Conservation (phyloP, 2,797 vertebrate species). For the Huso huso region DNA sequence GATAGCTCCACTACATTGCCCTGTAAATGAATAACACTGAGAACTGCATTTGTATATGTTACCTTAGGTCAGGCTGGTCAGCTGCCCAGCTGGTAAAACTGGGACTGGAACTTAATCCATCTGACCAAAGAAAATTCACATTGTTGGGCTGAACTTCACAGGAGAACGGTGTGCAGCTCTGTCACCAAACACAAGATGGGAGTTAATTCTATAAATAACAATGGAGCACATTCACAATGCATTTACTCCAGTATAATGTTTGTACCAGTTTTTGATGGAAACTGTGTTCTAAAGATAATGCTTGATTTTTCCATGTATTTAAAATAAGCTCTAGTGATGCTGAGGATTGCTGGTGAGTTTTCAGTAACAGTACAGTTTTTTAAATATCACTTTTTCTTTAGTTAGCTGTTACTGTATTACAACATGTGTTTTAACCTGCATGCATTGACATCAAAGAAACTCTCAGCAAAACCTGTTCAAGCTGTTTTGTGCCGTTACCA, state of each 20-base stretch:
- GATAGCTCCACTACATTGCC: too few species aligned
- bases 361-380: too few species aligned
- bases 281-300: not conserved
- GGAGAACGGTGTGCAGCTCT: slow-evolving; percentile 62
- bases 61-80: slow-evolving; percentile 43
- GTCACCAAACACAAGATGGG: slow-evolving; percentile 20
- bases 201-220: not conserved
- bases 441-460: not conserved
- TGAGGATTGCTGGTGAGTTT: not conserved
- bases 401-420: too few species aligned
- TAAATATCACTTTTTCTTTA: too few species aligned
- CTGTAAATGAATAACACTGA: too few species aligned
- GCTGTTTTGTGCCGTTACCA: not conserved
- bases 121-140: slow-evolving; percentile 50
- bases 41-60: slow-evolving; percentile 18
- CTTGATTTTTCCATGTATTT: not conserved
- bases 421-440: too few species aligned
- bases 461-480: not conserved
- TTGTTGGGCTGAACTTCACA: slow-evolving; percentile 51
- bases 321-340: not conserved
- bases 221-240: not conserved
- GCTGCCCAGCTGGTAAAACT: slow-evolving; percentile 46
- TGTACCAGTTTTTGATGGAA: not conserved
- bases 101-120: slow-evolving; percentile 16
- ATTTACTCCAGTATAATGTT: not conserved